Evolutionary conservation across 2,797 vertebrate species (phyloP), one percentile per base, ranked within the genome.

Genomic region (Apodemus agrarius): DNA sequence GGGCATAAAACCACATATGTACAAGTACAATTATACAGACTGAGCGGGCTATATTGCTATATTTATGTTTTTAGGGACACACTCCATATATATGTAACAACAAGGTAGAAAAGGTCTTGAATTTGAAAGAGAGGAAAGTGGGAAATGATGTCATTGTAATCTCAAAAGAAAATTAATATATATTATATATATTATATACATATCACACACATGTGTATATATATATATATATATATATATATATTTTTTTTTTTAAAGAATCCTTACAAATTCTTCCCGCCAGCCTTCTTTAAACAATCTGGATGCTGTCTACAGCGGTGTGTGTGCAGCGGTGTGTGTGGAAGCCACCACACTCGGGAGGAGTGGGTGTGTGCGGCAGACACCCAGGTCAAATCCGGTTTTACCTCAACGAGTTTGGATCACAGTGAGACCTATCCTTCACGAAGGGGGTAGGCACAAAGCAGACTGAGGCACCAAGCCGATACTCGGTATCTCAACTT

Each of bases 361-460:
- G n/a, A 6, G 40, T 0, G 13, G 19, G 34, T 17, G 67, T n/a
- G 65, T 1, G n/a, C 26, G 65, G 12, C 8, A 10, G 40, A 4
- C 86, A 8, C 13, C 0, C 26, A 85, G 24, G 67, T 76, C 74
- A n/a, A 72, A 59, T 26, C 10, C 14, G 21, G 85, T 86, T 49
- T 91, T 69, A 97, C 97, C 94, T 96, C 59, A 4, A 2, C 1
- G 24, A 40, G 40, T 72, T 74, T 29, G 74, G 78, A 85, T 61
- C 72, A 79, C 24, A 67, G 54, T 91, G 80, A 81, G 69, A 40
- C 11, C 54, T 90, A n/a, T 24, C 54, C 69, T 85, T 88, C 85
- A 3, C 31, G 34, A 63, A 91, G 65, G 17, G 22, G 2, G 43
- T 22, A n/a, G 21, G 86, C 65, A 43, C 69, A 82, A 37, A 17